Evolutionary conservation across 2,113 vertebrate species (phyloP).

Genomic region (Ramphastos sulfuratus): DNA sequence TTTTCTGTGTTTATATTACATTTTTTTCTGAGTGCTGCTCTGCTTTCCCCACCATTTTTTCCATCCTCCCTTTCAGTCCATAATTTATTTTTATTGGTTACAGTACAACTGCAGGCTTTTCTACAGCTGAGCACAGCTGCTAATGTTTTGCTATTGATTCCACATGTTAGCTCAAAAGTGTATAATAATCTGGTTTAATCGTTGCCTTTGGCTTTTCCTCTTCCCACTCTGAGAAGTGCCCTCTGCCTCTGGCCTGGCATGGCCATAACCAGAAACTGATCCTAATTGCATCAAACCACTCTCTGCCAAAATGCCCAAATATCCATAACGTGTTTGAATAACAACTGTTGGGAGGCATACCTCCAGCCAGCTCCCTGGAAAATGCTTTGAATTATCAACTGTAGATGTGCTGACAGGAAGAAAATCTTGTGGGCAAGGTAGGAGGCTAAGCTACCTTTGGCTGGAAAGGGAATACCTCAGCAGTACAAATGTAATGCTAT

Average conservation of each 20-base stretch:
- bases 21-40: conserved; percentile 42
- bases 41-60: conserved; percentile 46
- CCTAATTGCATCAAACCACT: conserved; percentile 72
- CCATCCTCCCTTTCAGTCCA: conserved; percentile 58
- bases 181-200: conserved; percentile 77
- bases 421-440: conserved; percentile 42
- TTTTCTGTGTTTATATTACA: not conserved
- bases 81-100: conserved; percentile 80
- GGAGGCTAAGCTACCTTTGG: conserved; percentile 42
- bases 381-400: conserved; percentile 56
- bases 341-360: conserved; percentile 47
- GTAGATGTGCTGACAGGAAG: conserved; percentile 45
- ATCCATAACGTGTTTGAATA: conserved; percentile 66
- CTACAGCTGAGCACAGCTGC: conserved; percentile 76
- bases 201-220: conserved; percentile 80
- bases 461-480: conserved; percentile 26
- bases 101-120: conserved; percentile 71
- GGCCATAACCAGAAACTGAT: conserved; percentile 75
- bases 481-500: conserved; percentile 33
- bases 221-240: conserved; percentile 68
- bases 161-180: conserved; percentile 78
- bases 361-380: conserved; percentile 52
- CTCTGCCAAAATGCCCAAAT: conserved; percentile 70
- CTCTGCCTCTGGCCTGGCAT: conserved; percentile 71
- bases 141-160: conserved; percentile 79